Conservation (phyloP, 2,113 vertebrate species). For the Silurus meridionalis region DNA sequence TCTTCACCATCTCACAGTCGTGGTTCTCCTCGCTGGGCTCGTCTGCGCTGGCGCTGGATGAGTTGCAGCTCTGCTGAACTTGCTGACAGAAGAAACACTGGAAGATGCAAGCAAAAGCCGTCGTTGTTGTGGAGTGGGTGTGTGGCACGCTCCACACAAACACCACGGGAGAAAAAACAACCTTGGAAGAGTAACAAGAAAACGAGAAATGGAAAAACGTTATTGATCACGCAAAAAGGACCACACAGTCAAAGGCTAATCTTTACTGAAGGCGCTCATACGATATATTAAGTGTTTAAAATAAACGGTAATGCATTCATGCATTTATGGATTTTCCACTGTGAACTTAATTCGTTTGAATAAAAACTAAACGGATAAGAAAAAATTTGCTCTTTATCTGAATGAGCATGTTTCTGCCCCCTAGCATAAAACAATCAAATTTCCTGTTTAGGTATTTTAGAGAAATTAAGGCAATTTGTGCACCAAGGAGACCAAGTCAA, state of each 20-base stretch:
- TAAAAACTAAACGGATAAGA: neutral
- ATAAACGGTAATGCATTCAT: neutral
- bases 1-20: constrained; percentile 94
- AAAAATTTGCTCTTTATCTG: constrained; percentile 7
- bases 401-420: constrained; percentile 25
- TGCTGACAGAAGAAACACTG: constrained; percentile 96
- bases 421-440: constrained; percentile 5
- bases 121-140: constrained; percentile 88
- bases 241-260: constrained; percentile 7
- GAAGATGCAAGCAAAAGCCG: constrained; percentile 94
- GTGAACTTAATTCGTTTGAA: neutral
- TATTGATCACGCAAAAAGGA: constrained; percentile 32
- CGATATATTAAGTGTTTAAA: neutral
- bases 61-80: constrained; percentile 86
- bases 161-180: constrained; percentile 82
- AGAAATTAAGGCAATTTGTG: neutral
- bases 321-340: neutral
- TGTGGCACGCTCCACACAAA: constrained; percentile 91
- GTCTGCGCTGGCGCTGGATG: constrained; percentile 83
- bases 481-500: neutral
- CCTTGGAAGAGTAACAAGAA: constrained; percentile 68
- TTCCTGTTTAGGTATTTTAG: constrained; percentile 24
- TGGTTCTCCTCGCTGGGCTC: constrained; percentile 79
- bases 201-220: neutral
- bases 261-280: neutral